Evolutionary conservation across 1,140 invertebrate species (phyloP).

Genomic region (Scylla paramamosain): DNA sequence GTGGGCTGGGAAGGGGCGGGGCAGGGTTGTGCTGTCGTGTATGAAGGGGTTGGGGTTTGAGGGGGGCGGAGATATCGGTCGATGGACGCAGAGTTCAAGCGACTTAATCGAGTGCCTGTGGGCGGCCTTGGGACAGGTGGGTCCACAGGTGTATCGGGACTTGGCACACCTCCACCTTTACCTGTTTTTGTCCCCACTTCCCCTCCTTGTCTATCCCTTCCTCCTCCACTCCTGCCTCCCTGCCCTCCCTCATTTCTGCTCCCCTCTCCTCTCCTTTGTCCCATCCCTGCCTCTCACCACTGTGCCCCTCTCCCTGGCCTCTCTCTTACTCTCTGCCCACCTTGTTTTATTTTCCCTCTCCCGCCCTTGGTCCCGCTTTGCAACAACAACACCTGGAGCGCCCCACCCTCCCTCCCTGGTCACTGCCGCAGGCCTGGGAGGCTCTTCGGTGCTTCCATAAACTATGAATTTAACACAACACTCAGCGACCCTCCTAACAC

Average conservation of each 20-base stretch:
- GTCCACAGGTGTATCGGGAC: slow-evolving; percentile 17
- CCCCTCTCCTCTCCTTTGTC: not conserved
- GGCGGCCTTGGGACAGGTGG: not conserved
- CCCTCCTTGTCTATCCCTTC: not conserved
- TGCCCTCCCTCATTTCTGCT: not conserved
- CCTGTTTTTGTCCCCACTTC: not conserved
- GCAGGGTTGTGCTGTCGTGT: not conserved
- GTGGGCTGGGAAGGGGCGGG: not conserved
- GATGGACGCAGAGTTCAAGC: not conserved
- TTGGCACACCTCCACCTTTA: not conserved
- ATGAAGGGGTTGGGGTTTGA: not conserved
- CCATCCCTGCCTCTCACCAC: not conserved
- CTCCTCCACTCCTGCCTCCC: not conserved
- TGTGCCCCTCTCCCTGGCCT: not conserved
- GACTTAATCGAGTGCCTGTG: not conserved
- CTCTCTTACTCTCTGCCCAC: slow-evolving; percentile 39
- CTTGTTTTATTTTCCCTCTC: slow-evolving; percentile 22
- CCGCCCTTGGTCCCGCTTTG: not conserved
- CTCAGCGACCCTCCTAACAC: not conserved
- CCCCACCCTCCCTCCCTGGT: not conserved
- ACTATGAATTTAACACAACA: slow-evolving; percentile 14
- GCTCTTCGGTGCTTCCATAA: not conserved
- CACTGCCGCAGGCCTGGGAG: too few relatives aligned
- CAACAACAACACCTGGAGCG: not conserved
- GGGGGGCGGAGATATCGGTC: not conserved